Evolutionary conservation across 2,797 vertebrate genomes (phyloP), one percentile per base, ranked within the genome.

Genomic region (Crenichthys baileyi): DNA sequence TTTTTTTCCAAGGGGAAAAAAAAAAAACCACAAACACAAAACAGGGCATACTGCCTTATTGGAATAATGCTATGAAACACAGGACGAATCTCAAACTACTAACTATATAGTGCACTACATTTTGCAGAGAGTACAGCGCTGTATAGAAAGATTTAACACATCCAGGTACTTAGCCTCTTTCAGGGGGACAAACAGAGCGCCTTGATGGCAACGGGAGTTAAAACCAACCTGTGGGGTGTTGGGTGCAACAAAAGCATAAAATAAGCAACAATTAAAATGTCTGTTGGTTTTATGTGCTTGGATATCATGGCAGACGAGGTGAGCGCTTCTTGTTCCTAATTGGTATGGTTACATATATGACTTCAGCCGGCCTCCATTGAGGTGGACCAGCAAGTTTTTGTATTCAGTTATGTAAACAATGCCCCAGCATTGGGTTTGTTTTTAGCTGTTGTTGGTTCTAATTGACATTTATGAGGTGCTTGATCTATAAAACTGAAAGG

Each of bases 81-180:
- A 77, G 79, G 85, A 92, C 88, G 20, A 71, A 82, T 83, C 78
- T 84, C 81, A 85, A 88, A 88, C 83, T 80, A 82, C 89, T 72
- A 78, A 87, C 87, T 90, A 83, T 77, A 75, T 83, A 89, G 89
- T 85, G 87, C 88, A 90, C 85, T 79, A 83, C 73, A 67, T 82
- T 83, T 80, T 84, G 81, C 85, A 82, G 60, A 78, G 83, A 82
- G 80, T 22, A 53, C 86, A 82, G 90, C 84, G 55, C 83, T 79
- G 75, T 82, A 83, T 26, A 70, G 44, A 46, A 29, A n/a, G 65
- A 68, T 68, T 68, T 44, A 68, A 68, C 65, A 44, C 65, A 68
- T 44, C 41, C 3, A 44, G 67, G 44, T 15, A 16, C 44, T 48
- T 16, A 2, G 41, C 44, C 44, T n/a, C 26, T 70, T 8, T 4